Evolutionary conservation across 2,797 vertebrate genomes (phyloP).

Genomic region (Peromyscus aztecus): DNA sequence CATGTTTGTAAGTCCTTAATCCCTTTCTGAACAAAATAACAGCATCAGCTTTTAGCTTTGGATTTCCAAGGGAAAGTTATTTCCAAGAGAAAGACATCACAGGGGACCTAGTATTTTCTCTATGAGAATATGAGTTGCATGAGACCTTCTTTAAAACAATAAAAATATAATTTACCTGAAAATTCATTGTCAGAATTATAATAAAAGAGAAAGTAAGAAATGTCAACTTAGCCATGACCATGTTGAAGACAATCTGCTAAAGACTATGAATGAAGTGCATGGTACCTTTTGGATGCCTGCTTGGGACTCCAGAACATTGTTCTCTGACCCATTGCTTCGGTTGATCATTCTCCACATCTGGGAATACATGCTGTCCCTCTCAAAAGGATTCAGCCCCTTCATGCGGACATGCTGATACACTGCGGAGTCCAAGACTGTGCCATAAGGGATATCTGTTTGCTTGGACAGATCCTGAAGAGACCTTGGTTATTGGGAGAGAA

Average conservation of each 20-base stretch:
- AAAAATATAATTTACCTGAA: slow-evolving; percentile 17
- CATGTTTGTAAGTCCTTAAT: slow-evolving; percentile 45
- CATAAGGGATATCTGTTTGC: slow-evolving; percentile 98
- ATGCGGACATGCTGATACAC: slow-evolving; percentile 97
- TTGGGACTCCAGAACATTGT: slow-evolving; percentile 96
- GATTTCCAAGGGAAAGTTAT: slow-evolving; percentile 41
- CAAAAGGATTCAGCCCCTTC: slow-evolving; percentile 98
- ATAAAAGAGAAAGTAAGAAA: neutral
- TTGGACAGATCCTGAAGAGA: slow-evolving; percentile 98
- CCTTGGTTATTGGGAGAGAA: slow-evolving; percentile 86
- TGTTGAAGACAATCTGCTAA: neutral
- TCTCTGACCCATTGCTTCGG: slow-evolving; percentile 95
- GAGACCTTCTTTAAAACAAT: slow-evolving; percentile 39
- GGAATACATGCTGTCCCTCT: slow-evolving; percentile 98
- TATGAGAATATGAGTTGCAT: accelerated
- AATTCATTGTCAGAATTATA: neutral
- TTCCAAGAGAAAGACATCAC: neutral
- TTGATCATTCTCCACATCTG: slow-evolving; percentile 99
- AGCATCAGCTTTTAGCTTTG: neutral
- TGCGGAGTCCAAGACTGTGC: slow-evolving; percentile 97
- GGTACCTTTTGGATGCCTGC: slow-evolving; percentile 97
- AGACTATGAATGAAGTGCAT: accelerated
- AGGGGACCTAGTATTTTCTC: neutral
- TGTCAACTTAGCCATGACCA: neutral
- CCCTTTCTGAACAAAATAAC: slow-evolving; percentile 59